phyloP scores from a whole-genome alignment of 2,797 vertebrate genomes.

The Falco concolor region DNA sequence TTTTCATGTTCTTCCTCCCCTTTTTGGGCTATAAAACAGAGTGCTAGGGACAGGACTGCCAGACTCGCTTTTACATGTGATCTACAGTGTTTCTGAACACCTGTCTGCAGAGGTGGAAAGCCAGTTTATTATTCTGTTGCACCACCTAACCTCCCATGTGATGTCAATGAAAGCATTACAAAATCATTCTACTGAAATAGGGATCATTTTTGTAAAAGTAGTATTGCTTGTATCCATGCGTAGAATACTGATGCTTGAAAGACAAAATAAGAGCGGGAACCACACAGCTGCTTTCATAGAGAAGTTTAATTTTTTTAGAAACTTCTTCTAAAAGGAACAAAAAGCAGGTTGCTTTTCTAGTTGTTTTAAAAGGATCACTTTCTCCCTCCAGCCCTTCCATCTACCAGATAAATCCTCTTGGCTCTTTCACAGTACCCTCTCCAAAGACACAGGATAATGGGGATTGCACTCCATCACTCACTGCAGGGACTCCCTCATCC shows the following conservation, averaged over 20 bases:
- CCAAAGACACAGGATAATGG: neutral
- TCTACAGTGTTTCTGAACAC: neutral
- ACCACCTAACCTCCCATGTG: neutral
- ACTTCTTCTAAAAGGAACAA: neutral
- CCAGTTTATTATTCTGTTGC: conserved; percentile 8
- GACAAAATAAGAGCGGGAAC: neutral
- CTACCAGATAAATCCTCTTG: neutral
- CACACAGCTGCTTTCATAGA: neutral
- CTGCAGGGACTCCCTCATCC: neutral
- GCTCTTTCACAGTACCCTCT: neutral
- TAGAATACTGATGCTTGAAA: neutral
- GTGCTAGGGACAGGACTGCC: neutral
- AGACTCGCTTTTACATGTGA: neutral
- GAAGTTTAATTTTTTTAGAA: neutral
- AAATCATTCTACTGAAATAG: neutral
- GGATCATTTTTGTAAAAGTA: neutral
- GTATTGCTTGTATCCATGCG: neutral
- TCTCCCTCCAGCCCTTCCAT: neutral
- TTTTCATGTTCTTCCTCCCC: neutral
- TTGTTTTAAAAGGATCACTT: neutral
- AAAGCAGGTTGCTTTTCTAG: neutral
- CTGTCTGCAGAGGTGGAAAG: neutral
- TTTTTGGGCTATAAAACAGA: neutral
- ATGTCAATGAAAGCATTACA: neutral
- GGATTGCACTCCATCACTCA: neutral